Conservation (phyloP, 2,888 invertebrate species). For the Drosophila hamatofila region DNA sequence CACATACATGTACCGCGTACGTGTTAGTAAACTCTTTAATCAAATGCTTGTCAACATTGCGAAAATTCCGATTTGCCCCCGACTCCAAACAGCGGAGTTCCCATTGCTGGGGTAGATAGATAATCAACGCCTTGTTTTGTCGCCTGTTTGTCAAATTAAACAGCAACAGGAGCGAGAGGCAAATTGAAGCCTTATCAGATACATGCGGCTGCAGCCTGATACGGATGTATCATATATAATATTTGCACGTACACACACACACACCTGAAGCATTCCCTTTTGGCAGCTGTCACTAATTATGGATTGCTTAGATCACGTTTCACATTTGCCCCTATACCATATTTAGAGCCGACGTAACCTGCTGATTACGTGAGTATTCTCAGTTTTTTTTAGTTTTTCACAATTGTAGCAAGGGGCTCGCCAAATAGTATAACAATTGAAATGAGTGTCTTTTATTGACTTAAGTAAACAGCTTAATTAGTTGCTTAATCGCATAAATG, state of each 20-base stretch:
- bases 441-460: background rate
- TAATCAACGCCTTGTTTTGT: slow-evolving; percentile 47
- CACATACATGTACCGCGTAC: slow-evolving; percentile 47
- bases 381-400: background rate
- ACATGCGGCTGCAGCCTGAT: slow-evolving; percentile 55
- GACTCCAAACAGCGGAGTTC: slow-evolving; percentile 37
- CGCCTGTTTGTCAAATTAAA: slow-evolving; percentile 68
- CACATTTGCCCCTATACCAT: slow-evolving; percentile 21
- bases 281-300: slow-evolving; percentile 52
- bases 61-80: slow-evolving; percentile 42
- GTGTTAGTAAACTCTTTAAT: slow-evolving; percentile 60
- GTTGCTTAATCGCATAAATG: background rate
- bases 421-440: slow-evolving; percentile 1
- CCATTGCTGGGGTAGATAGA: slow-evolving; percentile 29
- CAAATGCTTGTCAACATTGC: slow-evolving; percentile 74
- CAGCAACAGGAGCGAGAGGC: slow-evolving; percentile 30
- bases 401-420: slow-evolving; percentile 12
- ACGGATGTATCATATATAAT: slow-evolving; percentile 28
- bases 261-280: slow-evolving; percentile 5
- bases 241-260: background rate
- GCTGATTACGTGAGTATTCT: slow-evolving; percentile 27
- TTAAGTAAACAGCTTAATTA: slow-evolving; percentile 10
- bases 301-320: slow-evolving; percentile 51
- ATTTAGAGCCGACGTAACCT: slow-evolving; percentile 42
- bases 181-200: slow-evolving; percentile 34